Percentiles rank a stretch among this genome's conserved stretches.
Evolutionary conservation across 2,888 invertebrate genomes (phyloP).

Genomic region (Gandaritis pyraliata): DNA sequence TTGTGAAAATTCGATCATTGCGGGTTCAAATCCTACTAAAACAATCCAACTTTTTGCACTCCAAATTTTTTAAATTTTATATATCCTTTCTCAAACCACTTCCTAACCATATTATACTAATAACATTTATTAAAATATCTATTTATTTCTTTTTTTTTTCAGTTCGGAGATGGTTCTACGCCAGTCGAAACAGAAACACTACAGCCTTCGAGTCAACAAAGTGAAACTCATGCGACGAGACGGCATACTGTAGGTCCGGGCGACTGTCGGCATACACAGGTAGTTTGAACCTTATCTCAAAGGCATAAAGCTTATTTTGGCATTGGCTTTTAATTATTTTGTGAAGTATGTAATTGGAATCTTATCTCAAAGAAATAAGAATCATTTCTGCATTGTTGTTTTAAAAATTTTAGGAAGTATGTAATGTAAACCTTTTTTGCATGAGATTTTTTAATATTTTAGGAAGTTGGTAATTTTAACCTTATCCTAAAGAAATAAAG

Average conservation of each 20-base stretch:
- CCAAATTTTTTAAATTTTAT: no score
- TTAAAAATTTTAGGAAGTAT: no score
- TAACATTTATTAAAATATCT: not conserved
- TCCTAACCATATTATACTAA: not conserved
- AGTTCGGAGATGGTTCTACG: constrained; percentile 57
- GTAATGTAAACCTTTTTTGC: no score
- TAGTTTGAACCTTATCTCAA: constrained; percentile 45
- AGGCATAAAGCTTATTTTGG: not conserved
- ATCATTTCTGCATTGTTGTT: no score
- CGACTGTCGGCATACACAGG: constrained; percentile 93
- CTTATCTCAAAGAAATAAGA: no score
- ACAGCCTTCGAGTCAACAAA: constrained; percentile 89
- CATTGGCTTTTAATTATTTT: no score
- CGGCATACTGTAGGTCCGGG: constrained; percentile 97
- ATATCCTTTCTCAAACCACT: no score
- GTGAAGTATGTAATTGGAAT: no score
- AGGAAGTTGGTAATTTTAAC: constrained; percentile 73
- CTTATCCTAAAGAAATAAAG: not conserved
- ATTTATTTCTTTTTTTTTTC: constrained; percentile 18
- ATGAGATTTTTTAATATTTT: no score
- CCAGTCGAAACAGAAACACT: constrained; percentile 68
- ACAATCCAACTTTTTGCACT: no score
- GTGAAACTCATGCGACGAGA: constrained; percentile 71
- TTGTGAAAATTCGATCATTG: no score
- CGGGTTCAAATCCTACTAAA: no score